phyloP scores from a whole-genome alignment of 2,113 vertebrate species.

The Phalacrocorax pelagicus region DNA sequence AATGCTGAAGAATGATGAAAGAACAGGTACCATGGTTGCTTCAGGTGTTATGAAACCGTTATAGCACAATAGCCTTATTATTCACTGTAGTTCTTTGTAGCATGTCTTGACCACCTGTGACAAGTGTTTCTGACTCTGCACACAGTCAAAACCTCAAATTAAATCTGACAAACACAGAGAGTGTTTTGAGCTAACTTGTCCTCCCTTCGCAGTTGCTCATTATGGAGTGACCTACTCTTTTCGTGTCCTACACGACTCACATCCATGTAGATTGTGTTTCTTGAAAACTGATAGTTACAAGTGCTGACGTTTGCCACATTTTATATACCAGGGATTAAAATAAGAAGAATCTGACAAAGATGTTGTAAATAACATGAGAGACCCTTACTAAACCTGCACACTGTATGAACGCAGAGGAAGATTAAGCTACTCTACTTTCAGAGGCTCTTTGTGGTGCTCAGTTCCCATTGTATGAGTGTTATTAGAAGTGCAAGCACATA shows the following conservation, averaged over 20 bases:
- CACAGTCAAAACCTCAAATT: conserved; percentile 55
- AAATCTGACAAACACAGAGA: conserved; percentile 51
- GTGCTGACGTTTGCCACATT: conserved; percentile 53
- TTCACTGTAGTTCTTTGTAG: not conserved
- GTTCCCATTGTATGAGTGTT: conserved; percentile 1
- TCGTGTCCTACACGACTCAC: conserved; percentile 9
- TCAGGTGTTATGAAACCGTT: not conserved
- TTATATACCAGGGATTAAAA: conserved; percentile 53
- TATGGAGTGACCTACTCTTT: conserved; percentile 31
- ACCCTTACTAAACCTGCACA: conserved; percentile 32
- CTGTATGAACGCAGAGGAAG: conserved; percentile 31
- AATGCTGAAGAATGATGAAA: conserved; percentile 4
- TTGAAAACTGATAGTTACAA: conserved; percentile 62
- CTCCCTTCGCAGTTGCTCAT: conserved; percentile 33
- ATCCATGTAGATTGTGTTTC: conserved; percentile 48
- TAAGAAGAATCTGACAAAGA: conserved; percentile 51
- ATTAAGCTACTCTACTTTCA: conserved; percentile 48
- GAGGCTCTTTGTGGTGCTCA: conserved; percentile 30
- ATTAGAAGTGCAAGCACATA: conserved; percentile 45
- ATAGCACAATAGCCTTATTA: not conserved
- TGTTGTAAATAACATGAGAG: conserved; percentile 28
- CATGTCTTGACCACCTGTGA: conserved; percentile 23
- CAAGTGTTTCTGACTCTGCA: not conserved
- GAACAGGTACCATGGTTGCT: not conserved
- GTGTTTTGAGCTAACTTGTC: conserved; percentile 42